Conservation (phyloP, 2,888 invertebrate species). For the Diploptera punctata region DNA sequence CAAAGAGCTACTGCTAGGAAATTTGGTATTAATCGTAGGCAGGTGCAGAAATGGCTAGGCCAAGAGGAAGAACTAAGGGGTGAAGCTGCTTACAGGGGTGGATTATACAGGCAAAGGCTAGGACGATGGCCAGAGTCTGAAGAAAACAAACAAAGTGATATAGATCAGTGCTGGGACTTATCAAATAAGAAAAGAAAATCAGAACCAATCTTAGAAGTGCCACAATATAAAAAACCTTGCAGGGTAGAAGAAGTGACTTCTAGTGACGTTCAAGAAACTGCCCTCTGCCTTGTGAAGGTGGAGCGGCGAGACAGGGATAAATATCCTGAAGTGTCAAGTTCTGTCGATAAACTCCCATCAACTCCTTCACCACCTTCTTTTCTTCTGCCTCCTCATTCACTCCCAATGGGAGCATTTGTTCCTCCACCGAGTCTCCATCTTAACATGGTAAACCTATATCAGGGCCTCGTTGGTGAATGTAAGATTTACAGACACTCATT, state of each 20-base stretch:
- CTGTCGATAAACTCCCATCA: background rate
- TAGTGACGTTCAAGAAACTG: constrained; percentile 52
- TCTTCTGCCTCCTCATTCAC: background rate
- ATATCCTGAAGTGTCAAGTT: constrained; percentile 17
- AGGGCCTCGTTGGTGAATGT: constrained; percentile 25
- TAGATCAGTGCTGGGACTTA: constrained; percentile 46
- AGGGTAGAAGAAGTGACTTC: constrained; percentile 13
- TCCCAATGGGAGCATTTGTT: background rate
- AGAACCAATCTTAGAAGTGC: constrained; percentile 17
- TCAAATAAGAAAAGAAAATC: constrained; percentile 46
- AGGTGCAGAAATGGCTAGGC: constrained; percentile 60
- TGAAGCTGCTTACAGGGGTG: constrained; percentile 49
- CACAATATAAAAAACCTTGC: constrained; percentile 22
- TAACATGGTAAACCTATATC: constrained; percentile 30
- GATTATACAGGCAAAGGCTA: constrained; percentile 53
- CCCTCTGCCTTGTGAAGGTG: constrained; percentile 56
- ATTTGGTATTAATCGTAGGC: constrained; percentile 59
- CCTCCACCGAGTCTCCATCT: constrained; percentile 7
- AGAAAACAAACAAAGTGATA: constrained; percentile 33
- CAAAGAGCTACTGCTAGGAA: constrained; percentile 60
- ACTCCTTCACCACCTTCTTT: background rate
- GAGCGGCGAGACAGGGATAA: constrained; percentile 46
- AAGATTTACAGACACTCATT: constrained; percentile 47
- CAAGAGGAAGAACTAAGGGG: constrained; percentile 55
- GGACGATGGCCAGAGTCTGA: constrained; percentile 47